Evolutionary conservation across 2,888 invertebrate genomes (phyloP).

Genomic region (Yponomeuta evonymella): DNA sequence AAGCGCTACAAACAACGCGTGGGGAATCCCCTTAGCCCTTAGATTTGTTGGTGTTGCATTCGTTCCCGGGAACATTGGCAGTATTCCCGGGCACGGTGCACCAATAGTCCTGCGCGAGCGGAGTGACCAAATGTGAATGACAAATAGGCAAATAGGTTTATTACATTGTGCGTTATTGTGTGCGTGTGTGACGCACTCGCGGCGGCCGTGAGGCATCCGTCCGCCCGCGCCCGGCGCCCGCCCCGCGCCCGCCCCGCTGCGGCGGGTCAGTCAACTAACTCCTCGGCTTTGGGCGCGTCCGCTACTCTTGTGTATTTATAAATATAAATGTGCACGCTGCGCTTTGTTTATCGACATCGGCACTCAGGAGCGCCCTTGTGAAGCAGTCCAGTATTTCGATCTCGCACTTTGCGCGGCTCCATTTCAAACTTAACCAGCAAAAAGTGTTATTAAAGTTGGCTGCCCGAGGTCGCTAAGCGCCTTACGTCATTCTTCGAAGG

Average conservation of each 20-base stretch:
- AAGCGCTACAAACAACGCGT: no score
- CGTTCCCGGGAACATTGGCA: no score
- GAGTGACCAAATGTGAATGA: conserved; percentile 42
- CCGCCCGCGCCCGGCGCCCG: conserved; percentile 8
- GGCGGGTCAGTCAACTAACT: conserved; percentile 42
- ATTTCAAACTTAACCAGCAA: not conserved
- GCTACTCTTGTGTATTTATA: conserved; percentile 59
- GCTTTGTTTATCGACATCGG: conserved; percentile 34
- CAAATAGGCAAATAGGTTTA: conserved; percentile 50
- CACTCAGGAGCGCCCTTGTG: conserved; percentile 38
- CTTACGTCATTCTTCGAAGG: conserved; percentile 16
- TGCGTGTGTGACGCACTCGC: conserved; percentile 59
- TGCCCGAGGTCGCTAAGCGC: not conserved
- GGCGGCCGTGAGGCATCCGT: conserved; percentile 30
- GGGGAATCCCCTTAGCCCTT: no score
- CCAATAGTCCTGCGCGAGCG: not conserved
- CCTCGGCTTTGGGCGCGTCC: conserved; percentile 64
- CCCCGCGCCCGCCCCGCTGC: not conserved
- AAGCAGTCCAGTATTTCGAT: conserved; percentile 14
- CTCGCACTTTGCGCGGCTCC: not conserved
- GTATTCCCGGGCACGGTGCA: no score
- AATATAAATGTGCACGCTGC: conserved; percentile 59
- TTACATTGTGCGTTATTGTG: conserved; percentile 27
- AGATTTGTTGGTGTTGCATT: no score
- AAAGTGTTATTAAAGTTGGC: not conserved